Conservation (phyloP, 2,113 vertebrate species). For the Aspidoscelis tigris region DNA sequence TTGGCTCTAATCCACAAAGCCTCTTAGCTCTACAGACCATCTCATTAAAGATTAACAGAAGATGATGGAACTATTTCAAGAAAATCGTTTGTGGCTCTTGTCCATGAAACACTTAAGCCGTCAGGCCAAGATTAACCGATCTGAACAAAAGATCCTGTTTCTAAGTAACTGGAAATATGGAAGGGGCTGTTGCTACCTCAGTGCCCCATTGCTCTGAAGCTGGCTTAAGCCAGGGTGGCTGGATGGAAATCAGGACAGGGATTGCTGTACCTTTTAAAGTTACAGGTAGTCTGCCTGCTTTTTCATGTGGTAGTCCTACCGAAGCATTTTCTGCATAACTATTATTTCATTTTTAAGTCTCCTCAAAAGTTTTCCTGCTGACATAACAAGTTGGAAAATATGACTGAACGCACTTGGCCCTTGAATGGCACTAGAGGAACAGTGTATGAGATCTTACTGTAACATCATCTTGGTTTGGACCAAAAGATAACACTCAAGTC, state of each 20-base stretch:
- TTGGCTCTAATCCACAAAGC: conserved; percentile 28
- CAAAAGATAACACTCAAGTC: not conserved
- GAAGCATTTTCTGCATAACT: not conserved
- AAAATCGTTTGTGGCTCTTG: conserved; percentile 11
- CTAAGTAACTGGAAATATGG: not conserved
- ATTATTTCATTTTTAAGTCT: not conserved
- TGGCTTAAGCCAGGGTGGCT: not conserved
- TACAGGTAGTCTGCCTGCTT: too few relatives aligned
- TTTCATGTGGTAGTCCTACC: too few relatives aligned
- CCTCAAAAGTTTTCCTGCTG: not conserved
- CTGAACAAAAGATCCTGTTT: not conserved
- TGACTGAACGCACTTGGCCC: not conserved
- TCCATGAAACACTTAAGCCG: conserved; percentile 22
- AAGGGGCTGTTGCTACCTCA: not conserved
- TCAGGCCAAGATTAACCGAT: conserved; percentile 1
- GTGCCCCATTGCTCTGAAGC: not conserved
- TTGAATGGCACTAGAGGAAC: not conserved
- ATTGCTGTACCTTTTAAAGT: too few relatives aligned
- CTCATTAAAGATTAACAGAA: conserved; percentile 28
- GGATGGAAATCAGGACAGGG: too few relatives aligned
- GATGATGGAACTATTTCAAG: not conserved
- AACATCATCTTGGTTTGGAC: not conserved
- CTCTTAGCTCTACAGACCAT: conserved; percentile 22
- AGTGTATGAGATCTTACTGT: not conserved
- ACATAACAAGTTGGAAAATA: not conserved